Base-by-base conservation (phyloP, 2,888 invertebrate species). In the Lycophotia porphyrea region DNA sequence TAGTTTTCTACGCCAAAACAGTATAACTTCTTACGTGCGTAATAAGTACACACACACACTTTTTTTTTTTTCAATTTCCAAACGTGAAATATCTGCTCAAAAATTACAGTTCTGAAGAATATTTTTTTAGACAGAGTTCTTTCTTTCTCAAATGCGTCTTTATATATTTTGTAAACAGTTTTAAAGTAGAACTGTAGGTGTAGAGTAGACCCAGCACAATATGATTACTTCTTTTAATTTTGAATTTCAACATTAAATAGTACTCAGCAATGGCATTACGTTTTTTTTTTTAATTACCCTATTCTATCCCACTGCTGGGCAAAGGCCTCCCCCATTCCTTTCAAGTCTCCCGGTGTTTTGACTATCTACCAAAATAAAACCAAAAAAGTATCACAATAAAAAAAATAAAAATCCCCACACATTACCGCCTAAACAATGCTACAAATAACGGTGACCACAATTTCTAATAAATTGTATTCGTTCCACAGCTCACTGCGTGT, bases 381-480 rank as follows among this genome's bases (percentile, higher is more conserved):
- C 15, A 47, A 58, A 27, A 18, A 5, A 36, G 2, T 13, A 47
- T n/a, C n/a, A n/a, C 7, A 42, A 75, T n/a, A 55, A 63, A 55
- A 36, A 31, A 58, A 58, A 58, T 34, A 36, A 34, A 58, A 60
- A 47, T 39, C 36, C 2, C 55, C n/a, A 65, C 27, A 77, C 49
- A 74, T 73, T 65, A 66, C 55, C 36, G 49, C 64, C 81, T 78
- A 83, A 74, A 86, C 76, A 83, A 87, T 76, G 71, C 72, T 60
- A 52, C 52, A 47, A 39, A n/a, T n/a, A n/a, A 69, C 36, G 60
- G 60, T 68, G 75, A 78, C 73, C 76, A 86, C 60, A 65, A 80
- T 81, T 79, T 76, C 86, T 83, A 85, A 85, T 85, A 87, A 86
- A 87, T 87, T 86, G 76, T 81, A 86, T 85, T 84, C 74, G 77